phyloP scores from a whole-genome alignment of 2,113 vertebrate genomes.

The Aleadryas rufinucha region DNA sequence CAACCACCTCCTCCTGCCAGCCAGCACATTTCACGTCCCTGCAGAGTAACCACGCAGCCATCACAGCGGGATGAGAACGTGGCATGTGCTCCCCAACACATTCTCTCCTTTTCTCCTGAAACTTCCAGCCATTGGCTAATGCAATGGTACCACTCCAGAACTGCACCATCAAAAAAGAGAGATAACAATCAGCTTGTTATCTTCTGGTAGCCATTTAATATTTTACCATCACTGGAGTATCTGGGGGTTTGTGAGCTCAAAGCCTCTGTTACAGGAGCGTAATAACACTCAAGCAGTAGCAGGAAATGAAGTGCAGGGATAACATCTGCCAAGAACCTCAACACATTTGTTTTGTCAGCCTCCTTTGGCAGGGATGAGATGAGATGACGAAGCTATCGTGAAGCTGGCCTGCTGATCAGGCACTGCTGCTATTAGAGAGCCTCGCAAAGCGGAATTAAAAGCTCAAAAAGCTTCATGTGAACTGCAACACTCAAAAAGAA shows the following conservation, averaged over 20 bases:
- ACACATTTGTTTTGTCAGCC: constrained; percentile 25
- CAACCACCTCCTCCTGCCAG: neutral
- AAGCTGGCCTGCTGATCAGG: neutral
- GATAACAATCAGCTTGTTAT: neutral
- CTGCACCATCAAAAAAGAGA: neutral
- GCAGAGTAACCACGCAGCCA: accelerated
- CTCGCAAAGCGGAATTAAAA: neutral
- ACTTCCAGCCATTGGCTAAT: neutral
- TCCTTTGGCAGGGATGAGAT: neutral
- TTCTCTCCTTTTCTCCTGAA: neutral
- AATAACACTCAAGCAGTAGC: neutral
- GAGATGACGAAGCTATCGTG: neutral
- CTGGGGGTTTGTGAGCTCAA: neutral
- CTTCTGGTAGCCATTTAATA: constrained; percentile 3
- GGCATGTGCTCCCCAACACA: neutral
- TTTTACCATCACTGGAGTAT: neutral
- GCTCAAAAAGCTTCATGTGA: neutral
- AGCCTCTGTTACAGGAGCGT: neutral
- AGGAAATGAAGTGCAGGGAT: constrained; percentile 48
- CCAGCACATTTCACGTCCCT: neutral
- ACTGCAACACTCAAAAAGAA: neutral
- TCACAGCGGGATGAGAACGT: neutral
- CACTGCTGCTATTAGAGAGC: neutral
- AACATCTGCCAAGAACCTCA: constrained; percentile 25
- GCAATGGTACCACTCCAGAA: neutral